phyloP scores from a whole-genome alignment of 2,888 invertebrate genomes.

The Ophion ellenae region DNA sequence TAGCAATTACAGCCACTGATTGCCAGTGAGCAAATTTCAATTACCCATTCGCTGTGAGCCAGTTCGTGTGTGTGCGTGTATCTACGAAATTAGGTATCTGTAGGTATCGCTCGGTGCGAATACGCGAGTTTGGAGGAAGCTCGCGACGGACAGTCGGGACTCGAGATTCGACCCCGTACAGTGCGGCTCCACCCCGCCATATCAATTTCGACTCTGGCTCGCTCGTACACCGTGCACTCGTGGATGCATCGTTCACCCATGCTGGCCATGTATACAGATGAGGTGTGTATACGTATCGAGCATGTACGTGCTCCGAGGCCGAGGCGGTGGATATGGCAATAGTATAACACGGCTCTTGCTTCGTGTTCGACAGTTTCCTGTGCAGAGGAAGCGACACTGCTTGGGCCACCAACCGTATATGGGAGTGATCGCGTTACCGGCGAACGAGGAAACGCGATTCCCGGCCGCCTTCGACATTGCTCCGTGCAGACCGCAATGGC shows the following conservation, averaged over 20 bases:
- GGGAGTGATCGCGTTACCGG: slow-evolving; percentile 56
- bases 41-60: slow-evolving; percentile 67
- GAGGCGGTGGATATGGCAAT: not conserved
- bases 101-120: slow-evolving; percentile 9
- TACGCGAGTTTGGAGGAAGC: slow-evolving; percentile 55
- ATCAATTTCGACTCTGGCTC: slow-evolving; percentile 60
- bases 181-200: slow-evolving; percentile 26
- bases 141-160: slow-evolving; percentile 41
- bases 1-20: slow-evolving; percentile 73
- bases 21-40: slow-evolving; percentile 75
- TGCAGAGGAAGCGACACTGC: slow-evolving; percentile 67
- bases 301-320: not conserved
- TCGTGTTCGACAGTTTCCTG: slow-evolving; percentile 65
- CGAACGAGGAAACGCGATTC: slow-evolving; percentile 64
- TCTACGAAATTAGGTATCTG: not conserved
- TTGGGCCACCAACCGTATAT: slow-evolving; percentile 18
- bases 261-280: not conserved
- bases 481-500: slow-evolving; percentile 4
- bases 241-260: slow-evolving; percentile 24
- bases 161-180: slow-evolving; percentile 31
- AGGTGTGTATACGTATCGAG: slow-evolving; percentile 1
- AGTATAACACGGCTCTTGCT: not conserved
- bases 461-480: slow-evolving; percentile 42
- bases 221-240: slow-evolving; percentile 14
- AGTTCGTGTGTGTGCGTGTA: slow-evolving; percentile 16